A percentile compares a stretch with the other conserved stretches of the same genome.
Evolutionary conservation across 2,888 invertebrate genomes (phyloP).

Genomic region (Cephus pulcher): DNA sequence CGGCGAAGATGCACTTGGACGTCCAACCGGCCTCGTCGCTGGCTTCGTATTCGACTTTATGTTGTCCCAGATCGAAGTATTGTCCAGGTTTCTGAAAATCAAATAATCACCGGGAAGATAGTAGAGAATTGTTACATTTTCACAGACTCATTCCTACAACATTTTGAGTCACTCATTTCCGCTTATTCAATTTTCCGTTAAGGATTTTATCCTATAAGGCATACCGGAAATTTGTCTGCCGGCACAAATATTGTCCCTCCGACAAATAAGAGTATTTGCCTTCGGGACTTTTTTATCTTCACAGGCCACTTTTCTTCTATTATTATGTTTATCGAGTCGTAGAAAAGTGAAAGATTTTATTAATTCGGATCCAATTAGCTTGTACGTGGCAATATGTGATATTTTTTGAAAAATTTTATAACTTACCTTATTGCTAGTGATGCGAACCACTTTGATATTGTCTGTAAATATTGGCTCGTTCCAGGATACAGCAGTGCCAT

Average conservation of each 20-base stretch:
- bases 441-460: constrained; percentile 66
- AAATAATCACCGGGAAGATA: background rate
- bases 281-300: background rate
- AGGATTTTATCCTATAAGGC: background rate
- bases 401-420: constrained; percentile 8
- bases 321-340: background rate
- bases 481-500: constrained; percentile 65
- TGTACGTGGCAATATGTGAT: background rate
- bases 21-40: constrained; percentile 68
- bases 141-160: background rate
- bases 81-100: constrained; percentile 50
- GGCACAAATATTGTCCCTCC: background rate
- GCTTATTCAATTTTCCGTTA: background rate
- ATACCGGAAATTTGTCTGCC: background rate
- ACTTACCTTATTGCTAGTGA: constrained; percentile 65
- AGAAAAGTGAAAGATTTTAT: background rate
- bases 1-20: constrained; percentile 67
- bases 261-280: background rate
- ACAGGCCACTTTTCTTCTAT: background rate
- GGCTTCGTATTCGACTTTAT: constrained; percentile 68
- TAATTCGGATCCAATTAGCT: background rate
- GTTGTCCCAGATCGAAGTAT: constrained; percentile 64
- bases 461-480: constrained; percentile 68
- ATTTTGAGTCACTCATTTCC: background rate
- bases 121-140: background rate